Base-by-base conservation (phyloP, 1,140 invertebrate species). In the Lordiphosa clarofinis region DNA sequence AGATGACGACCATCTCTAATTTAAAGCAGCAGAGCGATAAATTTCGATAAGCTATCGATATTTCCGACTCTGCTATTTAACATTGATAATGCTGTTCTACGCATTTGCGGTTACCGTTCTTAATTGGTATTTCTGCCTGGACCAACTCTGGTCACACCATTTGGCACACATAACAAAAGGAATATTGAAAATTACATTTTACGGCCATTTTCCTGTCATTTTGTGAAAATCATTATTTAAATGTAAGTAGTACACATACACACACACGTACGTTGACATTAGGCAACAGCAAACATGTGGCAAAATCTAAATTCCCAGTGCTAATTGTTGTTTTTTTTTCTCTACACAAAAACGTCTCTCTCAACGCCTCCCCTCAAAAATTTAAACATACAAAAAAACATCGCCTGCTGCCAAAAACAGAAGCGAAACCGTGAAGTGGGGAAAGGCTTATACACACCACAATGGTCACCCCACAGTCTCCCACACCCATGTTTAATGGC, bases 401-500 rank as follows among this genome's bases (percentile, higher is more conserved):
- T 10, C 36, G 59, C 39, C 42, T 44, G 40, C 62, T 47, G 46
- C 39, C 28, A 35, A 28, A 28, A 21, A 40, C 24, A 47, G 37
- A 36, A 31, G 37, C 36, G 35, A 8, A 6, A 50, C 24, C 39
- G 19, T 38, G 33, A 54, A 11, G 7, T 43, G 13, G 46, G 7
- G 39, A 31, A 28, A 37, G 33, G 39, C 44, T 12, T 31, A 12
- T 10, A 37, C 21, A 56, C 50, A 53, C 37, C n/a, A 52, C 57
- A 84, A 92, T 92, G 92, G 90, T 90, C 43, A 91, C 90, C 67
- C 88, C 91, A 59, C 90, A 91, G 56, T 92, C 91, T 74, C 91
- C 92, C 39, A 91, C 90, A n/a, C 89, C 90, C 39, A 87, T 87
- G 82, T 92, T 92, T 73, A 91, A 91, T 71, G 92, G 91, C 31